These are phyloP conservation scores for Neoaliturus tenellus DNA, from an alignment of 2,888 invertebrate genomes.

Conservation along the genomic window DNA sequence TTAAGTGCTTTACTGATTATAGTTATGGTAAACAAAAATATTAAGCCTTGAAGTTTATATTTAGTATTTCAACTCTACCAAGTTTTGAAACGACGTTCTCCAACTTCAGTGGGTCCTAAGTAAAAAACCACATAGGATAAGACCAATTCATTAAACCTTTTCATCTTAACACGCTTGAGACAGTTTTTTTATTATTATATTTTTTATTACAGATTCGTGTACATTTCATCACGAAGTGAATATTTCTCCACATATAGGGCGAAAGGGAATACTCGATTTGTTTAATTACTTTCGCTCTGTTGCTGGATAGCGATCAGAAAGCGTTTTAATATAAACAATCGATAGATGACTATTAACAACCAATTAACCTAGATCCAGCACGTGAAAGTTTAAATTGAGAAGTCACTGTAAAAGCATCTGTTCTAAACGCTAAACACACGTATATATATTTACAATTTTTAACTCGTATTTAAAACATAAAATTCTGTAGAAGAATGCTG, in stretches of 20 bases:
- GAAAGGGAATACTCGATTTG: neutral
- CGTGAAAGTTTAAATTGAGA: neutral
- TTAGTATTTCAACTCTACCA: too few relatives aligned
- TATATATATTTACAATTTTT: too few relatives aligned
- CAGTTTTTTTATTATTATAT: neutral
- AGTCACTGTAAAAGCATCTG: neutral
- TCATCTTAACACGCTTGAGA: neutral
- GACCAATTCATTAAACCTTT: too few relatives aligned
- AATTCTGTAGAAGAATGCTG: too few relatives aligned
- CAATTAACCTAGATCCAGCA: neutral
- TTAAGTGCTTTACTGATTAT: too few relatives aligned
- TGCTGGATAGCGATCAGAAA: conserved; percentile 13
- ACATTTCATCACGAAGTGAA: neutral
- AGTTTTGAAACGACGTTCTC: too few relatives aligned
- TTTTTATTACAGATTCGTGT: neutral
- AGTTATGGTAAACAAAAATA: too few relatives aligned
- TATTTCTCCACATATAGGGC: neutral
- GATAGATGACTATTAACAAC: conserved; percentile 5
- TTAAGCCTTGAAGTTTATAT: too few relatives aligned
- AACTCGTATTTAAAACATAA: too few relatives aligned
- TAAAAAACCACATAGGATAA: too few relatives aligned
- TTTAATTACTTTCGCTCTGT: neutral
- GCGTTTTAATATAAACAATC: conserved; percentile 1
- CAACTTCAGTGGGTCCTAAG: too few relatives aligned
- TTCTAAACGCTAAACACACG: too few relatives aligned